A percentile compares a stretch with the other conserved stretches of the same genome.
phyloP scores from a whole-genome alignment of 2,888 invertebrate species.

The Drosophila diplacantha region DNA sequence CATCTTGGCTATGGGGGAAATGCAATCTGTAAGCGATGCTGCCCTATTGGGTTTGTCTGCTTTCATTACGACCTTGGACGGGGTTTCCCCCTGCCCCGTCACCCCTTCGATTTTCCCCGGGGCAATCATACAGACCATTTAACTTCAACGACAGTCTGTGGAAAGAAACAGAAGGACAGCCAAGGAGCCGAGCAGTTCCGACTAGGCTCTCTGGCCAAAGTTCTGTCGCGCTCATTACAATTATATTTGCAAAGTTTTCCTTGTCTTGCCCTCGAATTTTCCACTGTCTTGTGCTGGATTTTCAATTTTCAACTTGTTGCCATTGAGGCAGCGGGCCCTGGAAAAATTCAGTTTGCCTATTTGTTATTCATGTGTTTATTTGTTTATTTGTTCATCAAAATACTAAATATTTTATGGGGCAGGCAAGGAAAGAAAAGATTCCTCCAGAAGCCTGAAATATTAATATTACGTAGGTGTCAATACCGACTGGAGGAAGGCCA shows the following conservation, averaged over 20 bases:
- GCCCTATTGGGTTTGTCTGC: conserved; percentile 39
- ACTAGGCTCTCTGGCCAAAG: conserved; percentile 27
- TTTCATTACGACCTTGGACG: conserved; percentile 37
- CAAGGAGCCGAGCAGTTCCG: conserved; percentile 1
- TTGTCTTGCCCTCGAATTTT: conserved; percentile 1
- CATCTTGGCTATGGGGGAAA: conserved; percentile 20
- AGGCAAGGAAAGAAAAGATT: not conserved
- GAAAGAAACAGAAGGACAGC: conserved; percentile 11
- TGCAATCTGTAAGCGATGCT: conserved; percentile 42
- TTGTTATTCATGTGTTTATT: conserved; percentile 42
- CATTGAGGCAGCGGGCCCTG: not conserved
- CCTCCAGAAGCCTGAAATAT: conserved; percentile 18
- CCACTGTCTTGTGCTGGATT: not conserved
- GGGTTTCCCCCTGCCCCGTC: not conserved
- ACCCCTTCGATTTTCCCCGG: conserved; percentile 10
- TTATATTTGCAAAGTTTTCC: conserved; percentile 35
- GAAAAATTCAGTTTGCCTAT: conserved; percentile 6
- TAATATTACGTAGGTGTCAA: conserved; percentile 22
- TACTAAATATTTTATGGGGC: conserved; percentile 21
- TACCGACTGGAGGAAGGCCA: conserved; percentile 1
- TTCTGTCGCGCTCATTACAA: conserved; percentile 34
- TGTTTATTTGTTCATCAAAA: conserved; percentile 43
- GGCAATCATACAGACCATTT: conserved; percentile 60
- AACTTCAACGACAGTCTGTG: conserved; percentile 46
- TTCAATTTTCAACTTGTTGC: conserved; percentile 11